phyloP scores from a whole-genome alignment of 2,113 vertebrate genomes.

The Pseudorasbora parva region DNA sequence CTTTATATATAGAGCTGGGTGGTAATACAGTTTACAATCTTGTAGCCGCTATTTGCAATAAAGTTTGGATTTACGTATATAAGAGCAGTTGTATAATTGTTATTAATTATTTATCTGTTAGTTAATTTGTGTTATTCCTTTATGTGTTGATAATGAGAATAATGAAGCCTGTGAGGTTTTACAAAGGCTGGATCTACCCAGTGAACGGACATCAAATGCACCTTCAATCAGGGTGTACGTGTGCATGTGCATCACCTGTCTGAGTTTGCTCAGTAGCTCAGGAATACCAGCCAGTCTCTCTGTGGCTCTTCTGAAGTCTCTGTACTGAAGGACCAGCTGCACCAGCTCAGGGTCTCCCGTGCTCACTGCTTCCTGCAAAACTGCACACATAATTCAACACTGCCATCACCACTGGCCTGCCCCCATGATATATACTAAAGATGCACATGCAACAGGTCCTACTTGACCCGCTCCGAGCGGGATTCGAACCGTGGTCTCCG shows the following conservation, averaged over 20 bases:
- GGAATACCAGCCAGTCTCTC: conserved; percentile 91
- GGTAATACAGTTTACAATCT: no score
- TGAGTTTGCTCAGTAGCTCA: conserved; percentile 90
- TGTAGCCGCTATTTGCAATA: no score
- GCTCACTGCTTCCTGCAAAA: conserved; percentile 94
- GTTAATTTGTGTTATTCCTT: not conserved
- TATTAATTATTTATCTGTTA: not conserved
- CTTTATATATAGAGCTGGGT: no score
- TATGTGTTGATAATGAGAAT: not conserved
- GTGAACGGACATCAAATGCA: not conserved
- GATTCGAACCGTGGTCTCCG: no score
- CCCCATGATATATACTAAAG: not conserved
- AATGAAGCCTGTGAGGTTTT: not conserved
- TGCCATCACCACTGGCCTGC: not conserved
- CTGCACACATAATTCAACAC: conserved; percentile 68
- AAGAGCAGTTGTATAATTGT: no score
- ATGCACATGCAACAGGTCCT: not conserved
- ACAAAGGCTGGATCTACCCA: not conserved
- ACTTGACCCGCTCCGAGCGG: no score
- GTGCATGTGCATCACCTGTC: conserved; percentile 76
- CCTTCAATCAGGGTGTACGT: not conserved
- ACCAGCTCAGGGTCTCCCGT: conserved; percentile 94
- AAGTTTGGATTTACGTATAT: no score
- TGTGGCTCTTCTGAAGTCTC: conserved; percentile 89
- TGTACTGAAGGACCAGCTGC: conserved; percentile 92